Conservation (phyloP, 1,140 invertebrate genomes). For the Microplitis demolitor region DNA sequence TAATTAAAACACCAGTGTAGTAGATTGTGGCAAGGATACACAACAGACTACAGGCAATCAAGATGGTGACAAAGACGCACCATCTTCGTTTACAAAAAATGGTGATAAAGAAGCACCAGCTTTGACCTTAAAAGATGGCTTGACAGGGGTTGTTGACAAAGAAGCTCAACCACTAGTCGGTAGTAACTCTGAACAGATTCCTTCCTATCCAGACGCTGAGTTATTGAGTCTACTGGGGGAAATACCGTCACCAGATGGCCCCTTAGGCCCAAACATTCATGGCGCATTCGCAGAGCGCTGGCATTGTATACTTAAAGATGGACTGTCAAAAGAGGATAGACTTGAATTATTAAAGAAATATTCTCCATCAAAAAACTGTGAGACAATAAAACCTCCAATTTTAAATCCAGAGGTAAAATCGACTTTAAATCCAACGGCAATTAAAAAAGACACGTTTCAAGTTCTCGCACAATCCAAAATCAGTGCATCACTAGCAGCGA, state of each 20-base stretch:
- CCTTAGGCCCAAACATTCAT: neutral
- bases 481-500: conserved; percentile 1
- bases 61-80: too few species aligned
- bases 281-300: neutral
- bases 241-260: neutral
- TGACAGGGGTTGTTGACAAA: too few species aligned
- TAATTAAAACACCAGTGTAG: too few species aligned
- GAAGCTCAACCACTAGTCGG: neutral
- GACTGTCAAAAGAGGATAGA: conserved; percentile 8
- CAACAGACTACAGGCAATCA: too few species aligned
- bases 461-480: conserved; percentile 3
- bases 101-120: too few species aligned
- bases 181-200: neutral
- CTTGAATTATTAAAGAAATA: conserved; percentile 8
- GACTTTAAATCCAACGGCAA: neutral
- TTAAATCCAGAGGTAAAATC: conserved; percentile 22
- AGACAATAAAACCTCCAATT: neutral
- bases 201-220: neutral
- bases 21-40: too few species aligned
- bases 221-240: neutral
- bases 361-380: conserved; percentile 10
- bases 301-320: neutral
- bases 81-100: too few species aligned
- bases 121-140: too few species aligned
- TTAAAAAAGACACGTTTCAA: conserved; percentile 22